Evolutionary conservation across 37 sponge, comb jelly and placozoan genomes (phyloP), one percentile per base, ranked within the genome.

Genomic region (Halichondria panicea): DNA sequence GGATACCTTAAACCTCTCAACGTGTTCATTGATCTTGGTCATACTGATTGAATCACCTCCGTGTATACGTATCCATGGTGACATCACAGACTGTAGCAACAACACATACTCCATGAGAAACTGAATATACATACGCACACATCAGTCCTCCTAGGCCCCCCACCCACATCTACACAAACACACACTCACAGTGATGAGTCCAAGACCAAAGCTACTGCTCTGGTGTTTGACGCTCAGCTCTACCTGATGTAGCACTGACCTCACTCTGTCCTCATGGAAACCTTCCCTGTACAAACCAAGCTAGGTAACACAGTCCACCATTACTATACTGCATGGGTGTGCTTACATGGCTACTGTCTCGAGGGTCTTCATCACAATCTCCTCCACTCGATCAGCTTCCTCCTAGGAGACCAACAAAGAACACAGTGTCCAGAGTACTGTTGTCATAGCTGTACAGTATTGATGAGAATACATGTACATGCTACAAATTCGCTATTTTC

Each of bases 51-150:
- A 83, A 75, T 84, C 66, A 39, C 81, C 89, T 66, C 62, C 84
- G 53, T 97, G n/a, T n/a, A n/a, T n/a, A n/a, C n/a, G 97, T 34
- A 87, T 82, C 93, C 95, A 95, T 54, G 88, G 71, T 34, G 92
- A 67, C 44, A 93, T 81, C 9, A 84, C 0, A 37, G 77, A 35
- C 85, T 92, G 58, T 2, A 57, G 48, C 13, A 22, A 41, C 18
- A 66, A 19, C 41, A 11, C 9, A 61, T 11, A 33, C 13, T 35
- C 22, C 7, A 27, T 21, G 37, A 11, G n/a, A n/a, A n/a, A n/a
- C n/a, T n/a, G 34, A 9, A 66, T 15, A 48, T 48, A 15, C 52
- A 11, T 48, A 11, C 11, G 52, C 11, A 11, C 52, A 48, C 52
- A 48, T 48, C 52, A 48, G 13, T 48, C 11, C 52, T 48, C 15